A percentile compares a stretch with the other conserved stretches of the same genome.
Conservation (phyloP, 2,888 invertebrate species). For the Stegana nigrithorax region DNA sequence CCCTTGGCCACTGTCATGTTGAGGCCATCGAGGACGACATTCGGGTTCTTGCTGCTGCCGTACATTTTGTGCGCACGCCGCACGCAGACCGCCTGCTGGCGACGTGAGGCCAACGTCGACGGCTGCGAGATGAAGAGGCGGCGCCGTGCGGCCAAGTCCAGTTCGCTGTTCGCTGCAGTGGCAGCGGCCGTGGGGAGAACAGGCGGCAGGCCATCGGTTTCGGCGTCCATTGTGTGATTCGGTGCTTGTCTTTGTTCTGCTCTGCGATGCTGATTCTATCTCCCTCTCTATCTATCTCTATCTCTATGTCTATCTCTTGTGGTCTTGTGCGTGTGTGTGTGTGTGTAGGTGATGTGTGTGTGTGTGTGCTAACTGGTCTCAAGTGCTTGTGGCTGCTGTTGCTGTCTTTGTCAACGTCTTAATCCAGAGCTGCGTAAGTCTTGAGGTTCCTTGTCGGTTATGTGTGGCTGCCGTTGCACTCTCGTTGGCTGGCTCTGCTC, state of each 20-base stretch:
- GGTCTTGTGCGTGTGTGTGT: too few species aligned
- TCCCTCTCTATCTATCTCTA: too few species aligned
- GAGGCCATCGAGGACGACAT: constrained; percentile 85
- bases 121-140: constrained; percentile 74
- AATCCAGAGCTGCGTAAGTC: too few species aligned
- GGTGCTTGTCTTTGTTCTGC: too few species aligned
- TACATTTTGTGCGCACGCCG: constrained; percentile 86
- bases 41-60: constrained; percentile 82
- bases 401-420: background rate
- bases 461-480: background rate
- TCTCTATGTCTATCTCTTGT: too few species aligned
- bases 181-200: constrained; percentile 47
- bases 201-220: constrained; percentile 67
- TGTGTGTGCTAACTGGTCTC: too few species aligned
- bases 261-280: too few species aligned
- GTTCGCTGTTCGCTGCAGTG: constrained; percentile 58
- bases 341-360: too few species aligned
- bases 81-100: constrained; percentile 87
- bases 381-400: constrained; percentile 25
- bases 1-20: constrained; percentile 95
- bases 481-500: too few species aligned
- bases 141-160: constrained; percentile 71
- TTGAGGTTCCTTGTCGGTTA: too few species aligned
- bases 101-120: constrained; percentile 78
- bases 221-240: constrained; percentile 60